Base-by-base conservation (phyloP, 64 coral and sea anemone species). In the Astreopora myriophthalma region DNA sequence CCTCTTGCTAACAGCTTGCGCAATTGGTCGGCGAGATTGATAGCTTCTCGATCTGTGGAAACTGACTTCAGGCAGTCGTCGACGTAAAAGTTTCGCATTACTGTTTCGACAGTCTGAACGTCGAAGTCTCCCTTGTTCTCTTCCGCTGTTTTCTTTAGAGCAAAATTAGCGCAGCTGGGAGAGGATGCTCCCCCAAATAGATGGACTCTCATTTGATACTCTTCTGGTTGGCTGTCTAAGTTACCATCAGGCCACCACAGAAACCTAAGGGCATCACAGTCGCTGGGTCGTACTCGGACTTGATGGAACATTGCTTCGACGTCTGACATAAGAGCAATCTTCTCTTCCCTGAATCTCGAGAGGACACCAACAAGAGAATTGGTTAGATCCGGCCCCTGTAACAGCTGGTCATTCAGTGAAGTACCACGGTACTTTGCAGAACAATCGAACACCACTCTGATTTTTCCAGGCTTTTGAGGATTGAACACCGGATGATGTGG, bases 271-370 rank as follows among this genome's bases (percentile, higher is more conserved):
- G 51, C 51, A 12, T 40, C 34, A 20, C 76, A 71, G 31, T 91
- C 89, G 6, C 58, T 77, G 29, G 69, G 79, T 23, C 24, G 70
- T 0, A 92, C 82, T 20, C 70, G 23, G 5, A 92, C 90, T 71
- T 92, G 81, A 20, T 86, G 70, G 17, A 86, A 92, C 90, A 92
- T 86, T 22, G 80, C 44, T 77, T 92, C 80, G 11, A 92, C 40
- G 37, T 92, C 90, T 7, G 64, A 74, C 91, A 93, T 93, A 7
- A 93, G 10, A 2, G 90, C 57, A 3, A 87, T 51, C 51, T 62
- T 73, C n/a, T 60, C 42, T 32, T 72, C 30, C 72, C 77, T 63
- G 42, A 91, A 91, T 60, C 67, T 69, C 0, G 73, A 68, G 7
- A 93, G 35, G 9, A 87, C 82, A 8, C 81, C 90, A 17, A 92